Evolutionary conservation across 2,888 invertebrate species (phyloP), one percentile per base, ranked within the genome.

Genomic region (Cataglyphis albicans): DNA sequence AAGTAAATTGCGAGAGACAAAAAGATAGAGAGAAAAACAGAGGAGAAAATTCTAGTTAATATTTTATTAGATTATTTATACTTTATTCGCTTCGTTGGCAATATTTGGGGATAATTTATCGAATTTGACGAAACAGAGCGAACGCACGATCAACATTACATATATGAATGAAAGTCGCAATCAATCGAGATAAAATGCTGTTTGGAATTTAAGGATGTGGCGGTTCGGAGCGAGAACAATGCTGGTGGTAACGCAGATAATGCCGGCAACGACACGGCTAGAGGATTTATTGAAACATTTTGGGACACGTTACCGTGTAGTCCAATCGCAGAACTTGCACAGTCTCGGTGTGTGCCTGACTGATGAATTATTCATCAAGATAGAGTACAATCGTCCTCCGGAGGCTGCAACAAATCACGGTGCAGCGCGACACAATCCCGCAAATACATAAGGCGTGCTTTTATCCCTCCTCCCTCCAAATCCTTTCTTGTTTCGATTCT

Each of bases 341-440:
- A 81, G 84, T 84, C 73, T 83, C 75, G 74, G 44, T 74, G 63
- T 81, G 76, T 84, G 88, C 70, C 63, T 67, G 67, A 81, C 81
- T 78, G 90, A 86, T 89, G 89, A 89, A 89, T 89, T 87, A 89
- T 89, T 89, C 90, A 89, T 82, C 85, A 72, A 84, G 88, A 85
- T 82, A 61, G 65, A 55, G 85, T 63, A 73, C 82, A 83, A 87
- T 88, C 88, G 85, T 81, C 75, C 88, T 83, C 84, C 75, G 68
- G 65, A 74, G 80, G 67, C 72, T 57, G 59, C 78, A 82, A 87
- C 88, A 89, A 89, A 89, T 89, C 90, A 87, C 88, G 18, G 75
- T 63, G 82, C 73, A 75, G 80, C 84, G 78, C 87, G 87, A 87
- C 89, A 87, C 89, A 82, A 88, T 76, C 73, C 61, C 75, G 67